Conservation (phyloP, 2,113 vertebrate species). For the Notiomystis cincta region DNA sequence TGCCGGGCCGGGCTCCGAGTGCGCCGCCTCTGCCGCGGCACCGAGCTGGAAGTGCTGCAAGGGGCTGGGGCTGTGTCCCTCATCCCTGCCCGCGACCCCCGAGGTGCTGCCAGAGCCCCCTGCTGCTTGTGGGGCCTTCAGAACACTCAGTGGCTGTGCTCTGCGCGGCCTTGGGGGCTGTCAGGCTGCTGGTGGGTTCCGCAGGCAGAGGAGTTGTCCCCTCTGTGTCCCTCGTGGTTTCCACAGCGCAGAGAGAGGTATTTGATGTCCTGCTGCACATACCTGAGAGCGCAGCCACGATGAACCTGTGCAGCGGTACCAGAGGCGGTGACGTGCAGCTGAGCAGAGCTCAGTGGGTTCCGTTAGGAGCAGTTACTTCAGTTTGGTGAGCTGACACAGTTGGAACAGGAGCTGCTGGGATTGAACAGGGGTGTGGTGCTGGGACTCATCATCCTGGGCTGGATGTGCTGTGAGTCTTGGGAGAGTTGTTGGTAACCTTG, state of each 20-base stretch:
- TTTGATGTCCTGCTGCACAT: fast-evolving
- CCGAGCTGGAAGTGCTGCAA: fast-evolving
- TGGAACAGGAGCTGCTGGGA: neutral
- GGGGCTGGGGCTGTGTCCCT: fast-evolving
- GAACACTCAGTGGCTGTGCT: fast-evolving
- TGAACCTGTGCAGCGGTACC: fast-evolving
- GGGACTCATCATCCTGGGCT: neutral
- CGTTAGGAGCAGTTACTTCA: neutral
- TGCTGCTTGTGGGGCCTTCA: neutral
- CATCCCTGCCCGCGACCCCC: fast-evolving
- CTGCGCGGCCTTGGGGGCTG: fast-evolving
- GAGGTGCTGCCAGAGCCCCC: fast-evolving
- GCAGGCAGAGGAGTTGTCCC: neutral
- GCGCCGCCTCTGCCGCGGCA: fast-evolving
- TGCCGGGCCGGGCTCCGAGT: fast-evolving
- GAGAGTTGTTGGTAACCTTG: neutral
- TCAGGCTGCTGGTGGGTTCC: neutral
- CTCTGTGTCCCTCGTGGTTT: fast-evolving
- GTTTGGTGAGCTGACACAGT: neutral
- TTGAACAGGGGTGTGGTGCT: neutral
- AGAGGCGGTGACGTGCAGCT: neutral
- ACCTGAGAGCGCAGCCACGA: neutral
- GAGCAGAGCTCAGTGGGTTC: neutral
- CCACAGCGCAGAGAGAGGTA: fast-evolving
- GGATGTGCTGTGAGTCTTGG: fast-evolving